Percentiles rank a stretch among this genome's conserved stretches.
phyloP scores from a whole-genome alignment of 2,797 vertebrate genomes.

The Coregonus ussuriensis region DNA sequence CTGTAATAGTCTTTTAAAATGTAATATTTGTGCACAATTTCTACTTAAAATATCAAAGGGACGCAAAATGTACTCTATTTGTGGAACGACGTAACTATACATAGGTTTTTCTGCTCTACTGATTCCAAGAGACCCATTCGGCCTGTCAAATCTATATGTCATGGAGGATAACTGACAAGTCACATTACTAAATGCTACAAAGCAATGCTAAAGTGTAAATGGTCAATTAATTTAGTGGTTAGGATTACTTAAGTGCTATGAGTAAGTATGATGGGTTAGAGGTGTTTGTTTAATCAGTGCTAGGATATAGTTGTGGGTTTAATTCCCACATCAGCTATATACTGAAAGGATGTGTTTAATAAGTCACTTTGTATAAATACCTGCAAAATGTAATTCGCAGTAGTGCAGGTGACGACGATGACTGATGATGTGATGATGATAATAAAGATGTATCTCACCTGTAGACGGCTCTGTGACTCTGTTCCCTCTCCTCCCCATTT shows the following conservation, averaged over 20 bases:
- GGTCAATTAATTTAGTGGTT: not conserved
- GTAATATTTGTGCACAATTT: too few species aligned
- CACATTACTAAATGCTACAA: not conserved
- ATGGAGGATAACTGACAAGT: not conserved
- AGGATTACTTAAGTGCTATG: not conserved
- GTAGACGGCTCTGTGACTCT: conserved; percentile 93
- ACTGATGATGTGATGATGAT: not conserved
- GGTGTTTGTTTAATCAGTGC: not conserved
- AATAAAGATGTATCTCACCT: conserved; percentile 75
- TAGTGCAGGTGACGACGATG: not conserved
- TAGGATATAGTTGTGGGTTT: not conserved
- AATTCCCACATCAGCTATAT: too few species aligned
- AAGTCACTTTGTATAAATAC: too few species aligned
- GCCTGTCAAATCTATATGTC: not conserved
- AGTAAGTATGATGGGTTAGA: not conserved
- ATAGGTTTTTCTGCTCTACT: not conserved
- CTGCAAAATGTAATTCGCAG: not conserved
- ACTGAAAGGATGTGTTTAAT: too few species aligned
- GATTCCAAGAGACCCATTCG: not conserved
- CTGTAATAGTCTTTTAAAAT: too few species aligned
- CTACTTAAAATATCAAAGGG: too few species aligned
- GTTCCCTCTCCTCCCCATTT: conserved; percentile 91
- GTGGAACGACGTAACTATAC: too few species aligned
- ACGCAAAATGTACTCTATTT: too few species aligned
- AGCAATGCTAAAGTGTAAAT: not conserved